Evolutionary conservation across 2,797 vertebrate species (phyloP), one percentile per base, ranked within the genome.

Genomic region (Yasuhikotakia modesta): DNA sequence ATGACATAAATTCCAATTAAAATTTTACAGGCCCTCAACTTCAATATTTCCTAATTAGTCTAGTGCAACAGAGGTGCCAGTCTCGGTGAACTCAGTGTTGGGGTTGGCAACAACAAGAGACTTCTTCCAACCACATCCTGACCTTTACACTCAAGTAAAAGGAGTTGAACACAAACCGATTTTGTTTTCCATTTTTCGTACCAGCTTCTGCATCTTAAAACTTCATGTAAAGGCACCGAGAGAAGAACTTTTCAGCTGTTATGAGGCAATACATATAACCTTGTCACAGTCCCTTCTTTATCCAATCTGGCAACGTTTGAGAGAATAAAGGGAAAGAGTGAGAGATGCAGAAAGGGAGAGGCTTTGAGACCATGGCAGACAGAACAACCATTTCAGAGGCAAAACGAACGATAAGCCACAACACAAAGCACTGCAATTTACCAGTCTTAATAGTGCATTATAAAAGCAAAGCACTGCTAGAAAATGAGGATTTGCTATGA

Each of bases 1-100:
- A 55, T 63, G 70, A 76, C 74, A 80, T 50, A 60, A 76, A 72
- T 76, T 64, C 65, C 39, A 76, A 73, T 81, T 81, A 83, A 76
- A 76, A 72, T 58, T 76, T 81, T 48, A 81, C 72, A 65, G 57
- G 55, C 73, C 73, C 45, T 68, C 63, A 64, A 68, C 65, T 73
- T 72, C 35, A n/a, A 50, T 63, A 21, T 71, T 53, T 53, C 53
- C 65, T 80, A 69, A 80, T 78, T 78, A 73, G 65, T 70, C 55
- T 72, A 58, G 32, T 61, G 69, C 45, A 63, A 24, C 69, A 67
- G 68, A 76, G 79, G 57, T 72, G 70, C 17, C 71, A 64, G 13
- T 75, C 63, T 57, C 24, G 52, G 67, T 46, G 30, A 35, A 32
- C 45, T 74, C 32, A 7, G 17, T 73, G 53, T 69, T n/a, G 66